Conservation (phyloP, 2,888 invertebrate species). For the Chesias legatella region DNA sequence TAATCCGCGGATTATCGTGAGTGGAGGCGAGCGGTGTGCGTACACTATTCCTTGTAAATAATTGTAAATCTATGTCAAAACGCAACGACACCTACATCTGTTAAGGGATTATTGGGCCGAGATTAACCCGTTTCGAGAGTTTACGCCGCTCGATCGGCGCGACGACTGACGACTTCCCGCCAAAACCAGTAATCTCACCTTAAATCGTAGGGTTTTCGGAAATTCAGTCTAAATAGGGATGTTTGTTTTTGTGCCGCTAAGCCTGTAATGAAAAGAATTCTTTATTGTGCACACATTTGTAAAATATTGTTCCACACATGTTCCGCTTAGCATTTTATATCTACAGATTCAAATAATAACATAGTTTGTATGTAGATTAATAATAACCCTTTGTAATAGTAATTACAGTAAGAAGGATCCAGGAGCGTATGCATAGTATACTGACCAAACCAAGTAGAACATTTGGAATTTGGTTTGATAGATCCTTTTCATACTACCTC, state of each 20-base stretch:
- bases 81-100: conserved; percentile 76
- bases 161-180: conserved; percentile 66
- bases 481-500: conserved; percentile 31
- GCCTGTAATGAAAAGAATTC: conserved; percentile 35
- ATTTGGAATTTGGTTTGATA: conserved; percentile 19
- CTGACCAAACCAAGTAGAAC: not conserved
- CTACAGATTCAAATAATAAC: too few relatives aligned
- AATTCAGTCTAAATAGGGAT: conserved; percentile 56
- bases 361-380: too few relatives aligned
- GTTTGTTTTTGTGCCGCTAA: conserved; percentile 52
- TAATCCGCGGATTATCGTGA: conserved; percentile 72
- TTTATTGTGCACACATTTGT: conserved; percentile 18
- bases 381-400: too few relatives aligned
- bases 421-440: too few relatives aligned
- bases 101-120: conserved; percentile 63
- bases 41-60: conserved; percentile 70
- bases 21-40: conserved; percentile 64
- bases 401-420: too few relatives aligned
- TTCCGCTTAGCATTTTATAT: too few relatives aligned
- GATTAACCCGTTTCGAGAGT: conserved; percentile 74
- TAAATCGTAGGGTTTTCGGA: conserved; percentile 60
- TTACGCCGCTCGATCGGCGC: conserved; percentile 60
- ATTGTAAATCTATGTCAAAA: conserved; percentile 81
- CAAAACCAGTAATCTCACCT: conserved; percentile 63
- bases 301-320: conserved; percentile 4